These are phyloP conservation scores for Rhinopomastus cyanomelas DNA, from an alignment of 2,113 vertebrate genomes.

Conservation along the genomic window DNA sequence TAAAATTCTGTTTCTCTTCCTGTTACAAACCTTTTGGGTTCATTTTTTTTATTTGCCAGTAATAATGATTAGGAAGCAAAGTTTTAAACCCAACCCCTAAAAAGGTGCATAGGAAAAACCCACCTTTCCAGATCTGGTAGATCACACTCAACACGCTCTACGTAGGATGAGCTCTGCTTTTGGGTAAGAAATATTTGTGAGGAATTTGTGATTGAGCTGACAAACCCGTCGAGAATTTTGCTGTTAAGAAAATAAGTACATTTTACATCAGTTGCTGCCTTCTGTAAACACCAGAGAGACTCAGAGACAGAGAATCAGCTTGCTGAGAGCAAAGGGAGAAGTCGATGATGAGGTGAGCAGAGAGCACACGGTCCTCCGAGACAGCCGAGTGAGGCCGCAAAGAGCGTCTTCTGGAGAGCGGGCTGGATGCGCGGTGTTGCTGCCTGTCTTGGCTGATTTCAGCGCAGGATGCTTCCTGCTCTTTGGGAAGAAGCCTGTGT, in stretches of 20 bases:
- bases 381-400: not conserved
- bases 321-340: constrained; percentile 17
- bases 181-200: not conserved
- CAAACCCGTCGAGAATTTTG: not conserved
- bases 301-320: not conserved
- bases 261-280: not conserved
- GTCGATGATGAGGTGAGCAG: constrained; percentile 1
- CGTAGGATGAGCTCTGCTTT: not conserved
- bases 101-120: not conserved
- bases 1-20: not conserved
- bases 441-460: not conserved
- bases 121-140: not conserved
- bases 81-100: not conserved
- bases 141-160: not conserved
- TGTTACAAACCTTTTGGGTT: not conserved
- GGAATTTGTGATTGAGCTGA: not conserved
- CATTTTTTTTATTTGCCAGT: not conserved
- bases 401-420: not conserved
- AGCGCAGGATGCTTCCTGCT: not conserved
- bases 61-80: not conserved
- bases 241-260: not conserved
- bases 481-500: not conserved
- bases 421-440: not conserved
- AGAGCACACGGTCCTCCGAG: not conserved
- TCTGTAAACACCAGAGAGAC: not conserved